phyloP scores from a whole-genome alignment of 2,888 invertebrate genomes.

The Acleris literana region DNA sequence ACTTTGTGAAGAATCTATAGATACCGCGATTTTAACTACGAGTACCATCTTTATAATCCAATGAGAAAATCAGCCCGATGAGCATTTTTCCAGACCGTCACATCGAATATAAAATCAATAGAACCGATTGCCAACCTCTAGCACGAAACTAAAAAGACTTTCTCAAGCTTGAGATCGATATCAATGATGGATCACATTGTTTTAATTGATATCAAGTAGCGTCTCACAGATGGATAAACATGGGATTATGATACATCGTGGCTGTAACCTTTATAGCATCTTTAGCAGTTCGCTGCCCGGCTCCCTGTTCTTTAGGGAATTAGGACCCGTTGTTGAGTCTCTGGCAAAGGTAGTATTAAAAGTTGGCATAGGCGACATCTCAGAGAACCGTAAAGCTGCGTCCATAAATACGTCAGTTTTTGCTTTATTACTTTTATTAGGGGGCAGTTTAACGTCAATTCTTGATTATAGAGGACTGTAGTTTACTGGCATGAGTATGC shows the following conservation, averaged over 20 bases:
- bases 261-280: slow-evolving; percentile 14
- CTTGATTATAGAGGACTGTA: slow-evolving; percentile 31
- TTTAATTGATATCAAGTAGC: slow-evolving; percentile 38
- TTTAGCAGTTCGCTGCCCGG: background rate
- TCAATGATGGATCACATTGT: slow-evolving; percentile 36
- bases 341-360: slow-evolving; percentile 6
- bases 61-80: background rate
- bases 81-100: slow-evolving; percentile 9
- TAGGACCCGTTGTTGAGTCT: too few species aligned
- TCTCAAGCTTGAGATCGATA: slow-evolving; percentile 29
- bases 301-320: too few species aligned
- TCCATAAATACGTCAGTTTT: slow-evolving; percentile 26
- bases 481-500: slow-evolving; percentile 21
- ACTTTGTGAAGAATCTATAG: too few species aligned
- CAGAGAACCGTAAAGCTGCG: slow-evolving; percentile 13
- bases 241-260: slow-evolving; percentile 32
- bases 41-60: too few species aligned
- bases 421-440: slow-evolving; percentile 23
- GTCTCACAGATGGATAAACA: slow-evolving; percentile 34
- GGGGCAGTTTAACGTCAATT: slow-evolving; percentile 18
- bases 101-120: slow-evolving; percentile 15
- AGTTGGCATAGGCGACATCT: slow-evolving; percentile 12
- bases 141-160: slow-evolving; percentile 23
- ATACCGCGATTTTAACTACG: background rate
- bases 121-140: slow-evolving; percentile 25